These are phyloP conservation scores for Agrilus cyanescens DNA, from an alignment of 2,888 invertebrate species.

Conservation along the genomic window DNA sequence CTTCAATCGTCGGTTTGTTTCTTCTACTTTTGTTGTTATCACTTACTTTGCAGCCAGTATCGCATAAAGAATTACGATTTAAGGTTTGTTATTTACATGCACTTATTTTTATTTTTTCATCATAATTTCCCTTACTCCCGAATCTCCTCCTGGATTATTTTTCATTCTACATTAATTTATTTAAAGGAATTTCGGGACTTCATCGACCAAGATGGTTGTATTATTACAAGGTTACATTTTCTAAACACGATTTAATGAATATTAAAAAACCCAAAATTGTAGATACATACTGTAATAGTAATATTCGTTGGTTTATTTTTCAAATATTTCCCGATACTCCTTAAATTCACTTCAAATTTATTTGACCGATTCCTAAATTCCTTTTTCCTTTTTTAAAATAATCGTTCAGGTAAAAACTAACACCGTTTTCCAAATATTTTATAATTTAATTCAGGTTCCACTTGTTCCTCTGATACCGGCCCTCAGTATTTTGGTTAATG, in stretches of 20 bases:
- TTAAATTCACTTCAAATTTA: neutral
- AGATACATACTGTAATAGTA: no score
- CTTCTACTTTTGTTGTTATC: constrained; percentile 38
- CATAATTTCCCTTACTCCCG: no score
- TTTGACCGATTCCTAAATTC: neutral
- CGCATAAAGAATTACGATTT: constrained; percentile 49
- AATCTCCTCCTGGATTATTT: no score
- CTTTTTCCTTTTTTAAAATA: neutral
- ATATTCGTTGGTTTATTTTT: no score
- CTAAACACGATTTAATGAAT: no score
- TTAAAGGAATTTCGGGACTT: no score
- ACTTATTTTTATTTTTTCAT: neutral
- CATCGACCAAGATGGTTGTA: no score
- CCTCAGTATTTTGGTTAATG: constrained; percentile 68
- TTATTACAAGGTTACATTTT: no score
- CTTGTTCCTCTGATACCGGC: constrained; percentile 72
- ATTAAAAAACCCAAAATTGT: no score
- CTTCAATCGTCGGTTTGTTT: constrained; percentile 20
- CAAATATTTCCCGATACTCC: no score
- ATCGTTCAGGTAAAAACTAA: constrained; percentile 2
- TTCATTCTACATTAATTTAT: no score
- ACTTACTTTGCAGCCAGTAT: constrained; percentile 50
- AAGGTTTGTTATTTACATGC: constrained; percentile 38
- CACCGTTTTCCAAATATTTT: no score
- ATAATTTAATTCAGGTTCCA: constrained; percentile 54